Evolutionary conservation across 2,113 vertebrate species (phyloP).

Genomic region (human): DNA sequence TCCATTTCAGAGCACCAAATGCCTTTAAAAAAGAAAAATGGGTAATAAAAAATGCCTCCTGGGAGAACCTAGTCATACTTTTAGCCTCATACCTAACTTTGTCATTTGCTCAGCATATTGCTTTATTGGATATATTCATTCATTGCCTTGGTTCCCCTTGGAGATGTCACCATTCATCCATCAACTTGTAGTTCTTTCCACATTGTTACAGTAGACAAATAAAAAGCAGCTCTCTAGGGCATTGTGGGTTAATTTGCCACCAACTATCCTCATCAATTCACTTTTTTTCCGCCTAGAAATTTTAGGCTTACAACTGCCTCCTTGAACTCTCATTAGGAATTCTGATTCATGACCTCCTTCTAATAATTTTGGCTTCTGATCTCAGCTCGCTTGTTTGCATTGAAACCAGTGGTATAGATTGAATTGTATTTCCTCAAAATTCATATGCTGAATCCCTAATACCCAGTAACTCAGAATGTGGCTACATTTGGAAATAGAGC

Average conservation of each 20-base stretch:
- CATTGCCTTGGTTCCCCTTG: background rate
- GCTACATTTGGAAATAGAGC: background rate
- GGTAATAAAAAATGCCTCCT: background rate
- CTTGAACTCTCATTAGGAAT: background rate
- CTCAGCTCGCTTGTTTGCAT: background rate
- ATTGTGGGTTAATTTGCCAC: background rate
- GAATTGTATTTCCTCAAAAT: background rate
- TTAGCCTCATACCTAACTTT: too few relatives aligned
- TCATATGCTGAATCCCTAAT: background rate
- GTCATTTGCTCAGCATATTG: background rate
- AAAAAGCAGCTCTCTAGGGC: too few relatives aligned
- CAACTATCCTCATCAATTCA: background rate
- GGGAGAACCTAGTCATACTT: background rate
- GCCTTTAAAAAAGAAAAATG: background rate
- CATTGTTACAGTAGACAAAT: background rate
- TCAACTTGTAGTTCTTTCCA: background rate
- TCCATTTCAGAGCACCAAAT: too few relatives aligned
- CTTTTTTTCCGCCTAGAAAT: background rate
- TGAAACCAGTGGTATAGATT: background rate
- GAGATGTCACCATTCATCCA: background rate
- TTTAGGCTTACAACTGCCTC: background rate
- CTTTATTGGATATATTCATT: background rate
- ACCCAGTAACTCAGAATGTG: background rate
- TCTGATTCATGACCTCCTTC: background rate
- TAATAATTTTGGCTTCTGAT: background rate